Base-by-base conservation (phyloP, 2,888 invertebrate genomes). In the Toxonevra muliebris region DNA sequence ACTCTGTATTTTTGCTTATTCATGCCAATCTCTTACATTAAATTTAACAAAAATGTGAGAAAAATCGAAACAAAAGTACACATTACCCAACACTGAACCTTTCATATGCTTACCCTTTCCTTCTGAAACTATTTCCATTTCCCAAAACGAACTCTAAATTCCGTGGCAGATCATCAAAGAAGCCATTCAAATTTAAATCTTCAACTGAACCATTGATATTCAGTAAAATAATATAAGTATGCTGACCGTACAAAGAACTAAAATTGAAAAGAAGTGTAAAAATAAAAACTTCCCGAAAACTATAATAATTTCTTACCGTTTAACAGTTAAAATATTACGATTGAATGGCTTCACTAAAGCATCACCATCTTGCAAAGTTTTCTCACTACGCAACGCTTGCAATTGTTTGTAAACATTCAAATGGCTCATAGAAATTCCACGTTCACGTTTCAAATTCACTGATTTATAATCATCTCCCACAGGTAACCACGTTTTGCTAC, bases 361-460 rank as follows among this genome's bases (percentile, higher is more conserved):
- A 76, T 87, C 85, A 11, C 90, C 90, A 19, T 87, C 69, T 74
- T 84, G 86, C 41, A 91, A 83, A 0, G 86, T 85, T 0, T 84
- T 77, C 41, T 87, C 84, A 59, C 82, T 85, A 41, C 90, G 87
- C 43, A 84, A 68, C 0, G 80, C 76, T 0, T 85, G 86, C 61
- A 91, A 78, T 41, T 87, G 86, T 74, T 88, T 88, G 82, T 89
- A 91, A 69, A 90, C 86, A 72, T 87, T 87, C 66, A 89, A 88
- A 79, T 90, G 89, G 53, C 90, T 90, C 19, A 82, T 82, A 0
- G 72, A 10, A 0, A 85, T 83, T 0, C 72, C 72, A n/a, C 86
- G 84, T 76, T 91, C 87, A 0, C 79, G 83, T 2, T 86, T 86
- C n/a, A 92, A 83, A 77, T 93, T 93, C 1, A 91, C 76, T 9